Conservation (phyloP, 2,113 vertebrate genomes). For the Delphinus delphis region DNA sequence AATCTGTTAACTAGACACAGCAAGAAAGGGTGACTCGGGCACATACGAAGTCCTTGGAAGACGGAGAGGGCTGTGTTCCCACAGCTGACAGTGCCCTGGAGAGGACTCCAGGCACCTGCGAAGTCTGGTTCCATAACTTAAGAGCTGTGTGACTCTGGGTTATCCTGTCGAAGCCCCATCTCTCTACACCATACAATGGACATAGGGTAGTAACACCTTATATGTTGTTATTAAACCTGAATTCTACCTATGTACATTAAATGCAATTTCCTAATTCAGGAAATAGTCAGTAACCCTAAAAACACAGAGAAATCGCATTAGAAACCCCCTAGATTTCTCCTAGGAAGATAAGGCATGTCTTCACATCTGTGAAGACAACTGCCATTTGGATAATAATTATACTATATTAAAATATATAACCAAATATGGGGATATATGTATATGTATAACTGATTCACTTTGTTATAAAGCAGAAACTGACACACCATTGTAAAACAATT, state of each 20-base stretch:
- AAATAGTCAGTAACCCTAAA: not conserved
- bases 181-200: not conserved
- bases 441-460: not conserved
- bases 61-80: not conserved
- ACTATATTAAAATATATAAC: not conserved
- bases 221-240: not conserved
- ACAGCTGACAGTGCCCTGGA: not conserved
- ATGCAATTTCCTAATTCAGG: not conserved
- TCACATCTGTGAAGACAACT: not conserved
- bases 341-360: not conserved
- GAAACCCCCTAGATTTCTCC: not conserved
- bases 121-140: not conserved
- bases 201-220: not conserved
- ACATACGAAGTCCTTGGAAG: not conserved
- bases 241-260: not conserved
- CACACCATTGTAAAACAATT: not conserved
- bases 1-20: not conserved
- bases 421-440: not conserved
- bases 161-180: not conserved
- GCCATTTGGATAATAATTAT: not conserved
- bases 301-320: not conserved
- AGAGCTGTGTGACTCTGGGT: not conserved
- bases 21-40: not conserved
- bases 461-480: not conserved
- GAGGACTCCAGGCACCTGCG: not conserved